Evolutionary conservation across 2,797 vertebrate species (phyloP).

Genomic region (Lophura swinhoii): DNA sequence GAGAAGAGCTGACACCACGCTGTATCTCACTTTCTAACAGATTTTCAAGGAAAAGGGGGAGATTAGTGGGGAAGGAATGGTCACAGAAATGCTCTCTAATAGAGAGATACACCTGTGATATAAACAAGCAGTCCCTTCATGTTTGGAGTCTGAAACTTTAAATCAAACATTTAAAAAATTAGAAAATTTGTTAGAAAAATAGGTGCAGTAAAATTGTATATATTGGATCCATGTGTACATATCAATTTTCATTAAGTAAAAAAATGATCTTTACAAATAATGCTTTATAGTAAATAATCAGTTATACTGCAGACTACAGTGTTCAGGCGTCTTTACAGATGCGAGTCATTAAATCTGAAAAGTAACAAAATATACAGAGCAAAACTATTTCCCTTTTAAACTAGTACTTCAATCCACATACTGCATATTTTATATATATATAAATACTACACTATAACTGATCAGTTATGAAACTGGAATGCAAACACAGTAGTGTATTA

Average conservation of each 20-base stretch:
- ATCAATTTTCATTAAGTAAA: slow-evolving; percentile 74
- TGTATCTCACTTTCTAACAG: slow-evolving; percentile 21
- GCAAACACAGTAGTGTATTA: slow-evolving; percentile 37
- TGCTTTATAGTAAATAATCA: slow-evolving; percentile 76
- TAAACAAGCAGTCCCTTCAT: slow-evolving; percentile 64
- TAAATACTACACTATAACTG: slow-evolving; percentile 87
- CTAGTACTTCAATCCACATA: slow-evolving; percentile 80
- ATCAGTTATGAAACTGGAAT: slow-evolving; percentile 76
- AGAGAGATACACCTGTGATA: slow-evolving; percentile 53
- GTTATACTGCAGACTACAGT: slow-evolving; percentile 40
- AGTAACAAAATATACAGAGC: slow-evolving; percentile 95
- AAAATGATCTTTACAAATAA: slow-evolving; percentile 84
- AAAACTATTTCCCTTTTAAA: slow-evolving; percentile 85
- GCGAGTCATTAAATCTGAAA: slow-evolving; percentile 82
- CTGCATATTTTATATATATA: slow-evolving; percentile 79
- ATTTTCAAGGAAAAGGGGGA: slow-evolving; percentile 35
- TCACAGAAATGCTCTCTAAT: slow-evolving; percentile 56
- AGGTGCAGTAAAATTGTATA: slow-evolving; percentile 65
- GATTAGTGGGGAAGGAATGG: not conserved
- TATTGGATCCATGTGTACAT: slow-evolving; percentile 26
- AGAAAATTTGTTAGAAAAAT: slow-evolving; percentile 72
- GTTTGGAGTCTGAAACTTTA: slow-evolving; percentile 65
- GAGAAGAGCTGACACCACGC: slow-evolving; percentile 4
- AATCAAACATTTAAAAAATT: slow-evolving; percentile 63
- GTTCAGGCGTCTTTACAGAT: slow-evolving; percentile 74